These are phyloP conservation scores for Rhopilema esculentum DNA, from an alignment of 30 jellyfish, hydroid and myxozoan genomes.

Conservation along the genomic window DNA sequence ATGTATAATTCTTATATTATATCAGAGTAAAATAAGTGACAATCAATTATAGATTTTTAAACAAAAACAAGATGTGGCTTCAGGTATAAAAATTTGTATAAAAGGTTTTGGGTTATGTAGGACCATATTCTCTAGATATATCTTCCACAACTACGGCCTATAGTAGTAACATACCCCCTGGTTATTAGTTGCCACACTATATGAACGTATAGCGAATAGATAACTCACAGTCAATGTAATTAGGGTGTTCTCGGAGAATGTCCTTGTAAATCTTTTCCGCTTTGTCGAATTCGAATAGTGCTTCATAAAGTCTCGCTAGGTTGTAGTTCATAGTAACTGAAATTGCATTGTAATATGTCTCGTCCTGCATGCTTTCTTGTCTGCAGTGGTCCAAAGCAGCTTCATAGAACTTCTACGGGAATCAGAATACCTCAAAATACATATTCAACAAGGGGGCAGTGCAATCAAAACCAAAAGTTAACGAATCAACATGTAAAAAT, in stretches of 20 bases:
- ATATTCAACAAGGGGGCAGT: neutral
- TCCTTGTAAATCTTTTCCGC: constrained; percentile 96
- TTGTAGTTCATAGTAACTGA: constrained; percentile 95
- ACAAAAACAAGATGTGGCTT: no score
- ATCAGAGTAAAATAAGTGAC: no score
- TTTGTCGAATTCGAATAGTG: constrained; percentile 88
- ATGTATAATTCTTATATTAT: no score
- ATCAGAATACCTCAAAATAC: no score
- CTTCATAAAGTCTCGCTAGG: constrained; percentile 93
- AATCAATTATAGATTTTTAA: no score
- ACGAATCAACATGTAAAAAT: no score
- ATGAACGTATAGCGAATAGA: neutral
- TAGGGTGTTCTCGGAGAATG: constrained; percentile 93
- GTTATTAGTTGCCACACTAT: neutral
- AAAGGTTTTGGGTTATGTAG: no score
- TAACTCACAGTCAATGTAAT: constrained; percentile 95
- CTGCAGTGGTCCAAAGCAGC: constrained; percentile 94
- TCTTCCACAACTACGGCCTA: no score
- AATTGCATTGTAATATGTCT: constrained; percentile 88
- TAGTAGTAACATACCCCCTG: neutral
- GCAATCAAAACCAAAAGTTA: no score
- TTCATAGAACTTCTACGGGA: constrained; percentile 86
- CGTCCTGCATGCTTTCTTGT: constrained; percentile 97
- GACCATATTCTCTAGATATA: no score
- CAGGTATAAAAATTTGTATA: no score